Percentiles rank a stretch among this genome's conserved stretches.
Conservation (phyloP, 2,113 vertebrate genomes). For the Brachyistius frenatus region DNA sequence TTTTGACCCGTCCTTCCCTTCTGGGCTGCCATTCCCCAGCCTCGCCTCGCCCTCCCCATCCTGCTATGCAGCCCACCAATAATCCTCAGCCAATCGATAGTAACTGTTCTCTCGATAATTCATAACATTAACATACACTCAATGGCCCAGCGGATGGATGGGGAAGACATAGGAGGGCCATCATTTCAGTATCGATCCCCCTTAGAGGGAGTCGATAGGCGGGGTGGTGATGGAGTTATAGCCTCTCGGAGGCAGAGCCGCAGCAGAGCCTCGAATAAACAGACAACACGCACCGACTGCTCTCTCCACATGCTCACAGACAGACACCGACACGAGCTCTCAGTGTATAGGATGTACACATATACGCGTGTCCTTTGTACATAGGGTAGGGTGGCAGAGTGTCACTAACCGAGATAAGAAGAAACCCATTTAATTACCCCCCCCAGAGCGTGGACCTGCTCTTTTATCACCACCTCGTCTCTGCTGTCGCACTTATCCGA, state of each 20-base stretch:
- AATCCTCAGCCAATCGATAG: constrained; percentile 87
- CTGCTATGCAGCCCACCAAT: constrained; percentile 78
- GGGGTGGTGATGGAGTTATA: constrained; percentile 85
- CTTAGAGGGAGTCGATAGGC: constrained; percentile 83
- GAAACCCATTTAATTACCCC: constrained; percentile 77
- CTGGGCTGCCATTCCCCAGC: constrained; percentile 58
- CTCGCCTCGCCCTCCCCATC: constrained; percentile 51
- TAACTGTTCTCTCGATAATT: constrained; percentile 90
- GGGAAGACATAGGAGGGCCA: constrained; percentile 87
- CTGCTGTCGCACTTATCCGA: constrained; percentile 53
- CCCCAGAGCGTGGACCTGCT: constrained; percentile 66
- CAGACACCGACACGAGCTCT: constrained; percentile 42
- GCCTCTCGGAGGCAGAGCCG: constrained; percentile 74
- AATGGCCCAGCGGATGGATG: constrained; percentile 86
- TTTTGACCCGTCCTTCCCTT: constrained; percentile 77
- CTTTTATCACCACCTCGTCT: constrained; percentile 56
- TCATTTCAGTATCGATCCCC: constrained; percentile 87
- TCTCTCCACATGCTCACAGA: constrained; percentile 52
- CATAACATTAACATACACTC: constrained; percentile 90
- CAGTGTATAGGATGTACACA: constrained; percentile 42
- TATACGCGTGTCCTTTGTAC: constrained; percentile 33
- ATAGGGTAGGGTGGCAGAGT: constrained; percentile 47
- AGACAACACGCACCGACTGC: constrained; percentile 45
- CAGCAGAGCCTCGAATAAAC: constrained; percentile 62
- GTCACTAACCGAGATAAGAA: constrained; percentile 67